These are phyloP conservation scores for Agrypnus murinus DNA, from an alignment of 2,888 invertebrate species.

Conservation along the genomic window DNA sequence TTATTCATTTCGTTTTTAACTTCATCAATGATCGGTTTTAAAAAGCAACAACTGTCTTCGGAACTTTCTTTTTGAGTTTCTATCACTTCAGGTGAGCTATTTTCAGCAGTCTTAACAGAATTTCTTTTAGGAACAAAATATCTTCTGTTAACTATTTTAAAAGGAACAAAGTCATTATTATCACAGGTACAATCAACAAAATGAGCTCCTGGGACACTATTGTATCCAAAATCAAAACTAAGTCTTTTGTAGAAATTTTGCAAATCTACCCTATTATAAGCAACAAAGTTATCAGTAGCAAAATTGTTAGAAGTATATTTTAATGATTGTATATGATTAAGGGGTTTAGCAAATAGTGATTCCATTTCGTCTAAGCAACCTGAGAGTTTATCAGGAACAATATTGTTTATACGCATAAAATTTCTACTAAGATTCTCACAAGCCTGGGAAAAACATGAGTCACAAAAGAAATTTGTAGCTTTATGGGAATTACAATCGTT, in stretches of 20 bases:
- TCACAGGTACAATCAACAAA: conserved; percentile 55
- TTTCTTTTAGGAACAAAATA: not conserved
- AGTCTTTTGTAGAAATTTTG: not conserved
- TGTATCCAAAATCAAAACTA: not conserved
- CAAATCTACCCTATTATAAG: not conserved
- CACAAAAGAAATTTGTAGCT: conserved; percentile 6
- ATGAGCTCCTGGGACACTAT: conserved; percentile 40
- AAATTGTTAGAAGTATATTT: not conserved
- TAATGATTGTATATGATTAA: too few species aligned
- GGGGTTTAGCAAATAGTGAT: too few species aligned
- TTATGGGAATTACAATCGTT: conserved; percentile 2
- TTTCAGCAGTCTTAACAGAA: not conserved
- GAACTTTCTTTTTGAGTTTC: too few species aligned
- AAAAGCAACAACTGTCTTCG: conserved; percentile 52
- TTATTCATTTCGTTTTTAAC: conserved; percentile 59
- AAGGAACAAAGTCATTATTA: conserved; percentile 21
- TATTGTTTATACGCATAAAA: too few species aligned
- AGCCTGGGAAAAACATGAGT: conserved; percentile 11
- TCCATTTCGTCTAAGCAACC: too few species aligned
- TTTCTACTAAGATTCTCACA: not conserved
- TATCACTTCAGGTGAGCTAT: too few species aligned
- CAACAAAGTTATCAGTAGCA: not conserved
- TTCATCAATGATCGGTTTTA: conserved; percentile 63
- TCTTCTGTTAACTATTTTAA: conserved; percentile 5
- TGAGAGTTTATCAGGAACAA: too few species aligned